These are phyloP conservation scores for Lasaia peninsularis DNA, from an alignment of 1,140 invertebrate species.

Conservation along the genomic window DNA sequence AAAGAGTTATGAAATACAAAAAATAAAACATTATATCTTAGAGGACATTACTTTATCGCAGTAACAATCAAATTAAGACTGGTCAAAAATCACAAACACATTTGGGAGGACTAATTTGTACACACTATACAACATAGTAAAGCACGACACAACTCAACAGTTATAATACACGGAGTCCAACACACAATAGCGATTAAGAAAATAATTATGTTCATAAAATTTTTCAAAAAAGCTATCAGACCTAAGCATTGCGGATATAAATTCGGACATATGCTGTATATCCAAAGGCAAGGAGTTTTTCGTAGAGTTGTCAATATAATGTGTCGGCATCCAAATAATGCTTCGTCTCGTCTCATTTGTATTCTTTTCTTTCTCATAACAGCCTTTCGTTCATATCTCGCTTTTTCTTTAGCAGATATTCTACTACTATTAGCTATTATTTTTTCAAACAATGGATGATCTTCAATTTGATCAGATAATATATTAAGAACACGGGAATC, in stretches of 20 bases:
- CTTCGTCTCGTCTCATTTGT: conserved; percentile 30
- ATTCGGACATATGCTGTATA: conserved; percentile 45
- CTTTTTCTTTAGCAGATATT: conserved; percentile 32
- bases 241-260: conserved; percentile 46
- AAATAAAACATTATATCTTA: too few species aligned
- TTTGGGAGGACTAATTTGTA: conserved; percentile 18
- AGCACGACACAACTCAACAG: conserved; percentile 37
- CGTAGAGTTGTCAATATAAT: conserved; percentile 41
- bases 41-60: too few species aligned
- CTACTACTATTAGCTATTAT: conserved; percentile 35
- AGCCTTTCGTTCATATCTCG: conserved; percentile 25
- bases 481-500: conserved; percentile 34
- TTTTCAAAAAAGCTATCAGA: conserved; percentile 29
- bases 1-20: too few species aligned
- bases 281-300: conserved; percentile 47
- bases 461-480: conserved; percentile 37
- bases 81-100: not conserved
- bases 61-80: too few species aligned
- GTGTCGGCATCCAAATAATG: conserved; percentile 40
- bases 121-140: conserved; percentile 44
- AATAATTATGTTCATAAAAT: conserved; percentile 34
- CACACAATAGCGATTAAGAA: conserved; percentile 37
- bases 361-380: conserved; percentile 36
- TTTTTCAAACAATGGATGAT: conserved; percentile 28
- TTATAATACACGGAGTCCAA: conserved; percentile 52